Evolutionary conservation across 2,113 vertebrate genomes (phyloP).

Genomic region (Glaucomys volans): DNA sequence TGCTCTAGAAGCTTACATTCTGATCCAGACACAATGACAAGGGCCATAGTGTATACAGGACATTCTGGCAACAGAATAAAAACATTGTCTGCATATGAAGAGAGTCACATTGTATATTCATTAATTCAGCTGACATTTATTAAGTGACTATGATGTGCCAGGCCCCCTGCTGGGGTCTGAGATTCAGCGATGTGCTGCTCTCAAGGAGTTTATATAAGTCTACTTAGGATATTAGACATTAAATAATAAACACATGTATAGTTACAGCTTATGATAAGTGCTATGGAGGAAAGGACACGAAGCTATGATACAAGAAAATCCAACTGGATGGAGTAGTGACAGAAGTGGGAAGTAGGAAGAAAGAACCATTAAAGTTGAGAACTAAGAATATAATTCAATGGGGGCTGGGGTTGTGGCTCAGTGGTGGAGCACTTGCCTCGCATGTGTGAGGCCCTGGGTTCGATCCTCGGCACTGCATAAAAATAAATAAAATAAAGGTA

Average conservation of each 20-base stretch:
- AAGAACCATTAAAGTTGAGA: neutral
- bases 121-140: constrained; percentile 73
- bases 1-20: constrained; percentile 50
- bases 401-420: too few relatives aligned
- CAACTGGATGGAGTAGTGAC: neutral
- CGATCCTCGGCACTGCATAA: too few relatives aligned
- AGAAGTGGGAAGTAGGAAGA: neutral
- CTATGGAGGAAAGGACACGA: constrained; percentile 31
- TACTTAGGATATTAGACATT: constrained; percentile 50
- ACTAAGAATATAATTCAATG: neutral
- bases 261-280: constrained; percentile 27
- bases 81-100: constrained; percentile 70
- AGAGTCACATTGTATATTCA: constrained; percentile 61
- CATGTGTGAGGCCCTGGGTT: too few relatives aligned
- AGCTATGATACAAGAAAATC: neutral
- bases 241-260: constrained; percentile 68
- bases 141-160: constrained; percentile 55
- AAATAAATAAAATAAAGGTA: too few relatives aligned
- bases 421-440: too few relatives aligned
- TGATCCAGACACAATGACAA: constrained; percentile 38
- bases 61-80: constrained; percentile 67
- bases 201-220: constrained; percentile 26
- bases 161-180: neutral
- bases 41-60: constrained; percentile 35
- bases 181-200: neutral